Conservation (phyloP, 2,113 vertebrate genomes). For the Pungitius pungitius region DNA sequence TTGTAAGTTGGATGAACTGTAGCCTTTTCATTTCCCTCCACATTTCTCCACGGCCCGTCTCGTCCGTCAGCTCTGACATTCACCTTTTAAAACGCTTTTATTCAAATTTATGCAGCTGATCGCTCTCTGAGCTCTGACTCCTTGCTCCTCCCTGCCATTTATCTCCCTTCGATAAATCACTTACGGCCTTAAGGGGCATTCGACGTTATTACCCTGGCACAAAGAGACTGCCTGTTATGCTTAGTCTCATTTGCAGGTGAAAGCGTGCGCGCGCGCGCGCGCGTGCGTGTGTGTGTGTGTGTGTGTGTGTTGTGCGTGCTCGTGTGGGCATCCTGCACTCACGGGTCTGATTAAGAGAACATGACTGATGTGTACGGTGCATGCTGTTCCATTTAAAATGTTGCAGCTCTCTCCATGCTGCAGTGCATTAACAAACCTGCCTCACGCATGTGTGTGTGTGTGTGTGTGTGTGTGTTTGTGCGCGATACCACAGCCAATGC, state of each 20-base stretch:
- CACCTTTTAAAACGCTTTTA: conserved; percentile 31
- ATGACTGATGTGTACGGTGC: conserved; percentile 26
- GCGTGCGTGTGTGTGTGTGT: conserved; percentile 7
- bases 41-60: background rate
- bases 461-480: background rate
- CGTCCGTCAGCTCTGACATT: background rate
- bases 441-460: background rate
- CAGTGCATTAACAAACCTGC: conserved; percentile 24
- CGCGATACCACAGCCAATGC: conserved; percentile 1
- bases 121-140: conserved; percentile 27
- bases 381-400: conserved; percentile 41
- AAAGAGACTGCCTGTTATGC: conserved; percentile 46
- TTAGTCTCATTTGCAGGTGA: conserved; percentile 42
- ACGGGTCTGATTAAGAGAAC: conserved; percentile 20
- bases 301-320: background rate
- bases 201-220: conserved; percentile 28
- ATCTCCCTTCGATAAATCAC: conserved; percentile 40
- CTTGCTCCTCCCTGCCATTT: conserved; percentile 26
- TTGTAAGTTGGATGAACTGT: conserved; percentile 14
- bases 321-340: conserved; percentile 28
- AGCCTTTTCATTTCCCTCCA: conserved; percentile 1
- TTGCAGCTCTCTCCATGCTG: conserved; percentile 38
- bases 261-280: background rate
- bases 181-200: conserved; percentile 28
- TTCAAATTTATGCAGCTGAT: conserved; percentile 38